phyloP scores from a whole-genome alignment of 2,888 invertebrate genomes.

The Esperia sulphurella region DNA sequence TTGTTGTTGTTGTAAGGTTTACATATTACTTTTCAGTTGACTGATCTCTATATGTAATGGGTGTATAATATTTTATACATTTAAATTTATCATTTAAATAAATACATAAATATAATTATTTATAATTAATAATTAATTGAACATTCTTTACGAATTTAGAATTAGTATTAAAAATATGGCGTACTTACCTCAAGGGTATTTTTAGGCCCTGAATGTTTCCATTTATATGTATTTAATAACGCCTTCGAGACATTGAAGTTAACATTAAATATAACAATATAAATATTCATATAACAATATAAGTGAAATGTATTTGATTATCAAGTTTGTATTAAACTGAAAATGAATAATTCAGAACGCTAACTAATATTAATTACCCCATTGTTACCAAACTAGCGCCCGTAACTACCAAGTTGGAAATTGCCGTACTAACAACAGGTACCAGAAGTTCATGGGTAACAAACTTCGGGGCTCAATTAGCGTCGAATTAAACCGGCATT shows the following conservation, averaged over 20 bases:
- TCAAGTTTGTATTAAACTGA: conserved; percentile 7
- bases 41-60: too few species aligned
- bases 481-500: conserved; percentile 68
- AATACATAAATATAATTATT: too few species aligned
- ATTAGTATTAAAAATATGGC: background rate
- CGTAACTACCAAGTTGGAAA: conserved; percentile 51
- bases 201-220: conserved; percentile 14
- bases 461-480: conserved; percentile 72
- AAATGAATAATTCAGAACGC: conserved; percentile 45
- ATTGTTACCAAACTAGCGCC: conserved; percentile 36
- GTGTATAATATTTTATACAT: too few species aligned
- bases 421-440: conserved; percentile 59
- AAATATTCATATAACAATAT: too few species aligned
- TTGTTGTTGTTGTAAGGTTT: too few species aligned
- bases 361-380: conserved; percentile 49
- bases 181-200: conserved; percentile 19
- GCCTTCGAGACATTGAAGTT: too few species aligned
- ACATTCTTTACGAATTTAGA: too few species aligned
- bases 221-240: too few species aligned
- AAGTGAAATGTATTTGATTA: background rate
- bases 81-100: too few species aligned
- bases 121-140: too few species aligned
- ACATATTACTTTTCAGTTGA: too few species aligned
- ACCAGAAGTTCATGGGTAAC: conserved; percentile 48
- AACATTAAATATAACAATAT: too few species aligned